These are phyloP conservation scores for Eurystomus gularis DNA, from an alignment of 2,113 vertebrate genomes.

Conservation along the genomic window DNA sequence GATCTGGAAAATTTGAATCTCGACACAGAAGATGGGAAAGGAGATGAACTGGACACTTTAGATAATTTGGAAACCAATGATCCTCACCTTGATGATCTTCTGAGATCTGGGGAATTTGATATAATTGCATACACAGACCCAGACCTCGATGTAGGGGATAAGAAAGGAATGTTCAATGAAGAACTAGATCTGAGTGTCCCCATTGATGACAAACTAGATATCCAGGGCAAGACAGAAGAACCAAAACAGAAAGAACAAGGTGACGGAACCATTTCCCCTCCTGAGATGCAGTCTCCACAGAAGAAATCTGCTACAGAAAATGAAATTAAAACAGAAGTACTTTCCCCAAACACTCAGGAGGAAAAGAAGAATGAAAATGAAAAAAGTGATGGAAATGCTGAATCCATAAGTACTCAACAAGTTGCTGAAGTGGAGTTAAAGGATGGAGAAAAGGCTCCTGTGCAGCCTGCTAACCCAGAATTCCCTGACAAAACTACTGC, in stretches of 20 bases:
- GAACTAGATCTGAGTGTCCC: conserved; percentile 89
- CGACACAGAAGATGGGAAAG: conserved; percentile 93
- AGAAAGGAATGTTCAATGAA: conserved; percentile 95
- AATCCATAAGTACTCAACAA: conserved; percentile 55
- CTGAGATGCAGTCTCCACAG: conserved; percentile 61
- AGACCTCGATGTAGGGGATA: conserved; percentile 92
- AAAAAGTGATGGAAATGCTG: conserved; percentile 48
- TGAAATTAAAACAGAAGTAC: conserved; percentile 76
- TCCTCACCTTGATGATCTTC: conserved; percentile 92
- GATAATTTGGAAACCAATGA: conserved; percentile 88
- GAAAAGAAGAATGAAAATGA: conserved; percentile 74
- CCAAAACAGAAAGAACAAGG: conserved; percentile 64
- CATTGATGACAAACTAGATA: conserved; percentile 83
- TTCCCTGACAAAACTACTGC: conserved; percentile 45
- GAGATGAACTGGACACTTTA: conserved; percentile 88
- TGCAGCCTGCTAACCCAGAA: conserved; percentile 31
- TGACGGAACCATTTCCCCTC: conserved; percentile 47
- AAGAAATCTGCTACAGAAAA: conserved; percentile 55
- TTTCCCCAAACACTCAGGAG: conserved; percentile 66
- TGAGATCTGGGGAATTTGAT: conserved; percentile 93
- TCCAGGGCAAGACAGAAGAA: conserved; percentile 66
- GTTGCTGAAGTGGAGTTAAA: conserved; percentile 75
- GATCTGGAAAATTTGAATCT: conserved; percentile 94
- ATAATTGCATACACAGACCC: conserved; percentile 97
- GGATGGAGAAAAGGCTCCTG: conserved; percentile 60